phyloP scores from a whole-genome alignment of 2,113 vertebrate genomes.

The Orientallactaga bullata region DNA sequence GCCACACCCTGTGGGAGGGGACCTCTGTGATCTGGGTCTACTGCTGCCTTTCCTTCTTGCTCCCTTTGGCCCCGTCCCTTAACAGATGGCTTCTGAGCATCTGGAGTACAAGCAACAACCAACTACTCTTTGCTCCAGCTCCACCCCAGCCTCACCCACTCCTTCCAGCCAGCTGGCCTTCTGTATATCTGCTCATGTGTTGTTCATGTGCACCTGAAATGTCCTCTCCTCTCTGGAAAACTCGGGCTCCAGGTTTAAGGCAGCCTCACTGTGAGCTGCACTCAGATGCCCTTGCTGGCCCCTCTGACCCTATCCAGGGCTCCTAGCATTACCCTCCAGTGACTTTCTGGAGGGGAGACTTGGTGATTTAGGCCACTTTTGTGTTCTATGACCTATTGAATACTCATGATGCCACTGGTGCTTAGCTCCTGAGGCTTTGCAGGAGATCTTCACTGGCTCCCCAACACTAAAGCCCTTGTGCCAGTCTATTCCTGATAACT shows the following conservation, averaged over 20 bases:
- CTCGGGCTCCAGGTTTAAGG: not conserved
- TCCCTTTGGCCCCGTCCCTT: not conserved
- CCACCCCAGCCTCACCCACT: not conserved
- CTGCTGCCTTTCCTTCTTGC: accelerated
- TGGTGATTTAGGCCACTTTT: not conserved
- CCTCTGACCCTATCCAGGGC: not conserved
- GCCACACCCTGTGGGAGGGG: not conserved
- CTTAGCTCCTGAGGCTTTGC: not conserved
- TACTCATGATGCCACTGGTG: not conserved
- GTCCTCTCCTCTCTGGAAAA: not conserved
- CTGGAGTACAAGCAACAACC: not conserved
- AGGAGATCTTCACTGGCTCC: not conserved
- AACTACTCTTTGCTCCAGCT: not conserved
- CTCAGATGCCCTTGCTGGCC: not conserved
- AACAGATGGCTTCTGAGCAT: constrained; percentile 16
- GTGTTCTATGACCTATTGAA: not conserved
- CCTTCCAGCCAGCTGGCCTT: not conserved
- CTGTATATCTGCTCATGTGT: not conserved
- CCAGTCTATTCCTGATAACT: not conserved
- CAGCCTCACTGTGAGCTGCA: not conserved
- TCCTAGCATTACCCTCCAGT: not conserved
- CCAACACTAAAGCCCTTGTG: not conserved
- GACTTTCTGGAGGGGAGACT: not conserved
- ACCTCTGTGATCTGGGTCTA: not conserved
- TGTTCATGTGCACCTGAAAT: constrained; percentile 3